Evolutionary conservation across 2,888 invertebrate species (phyloP).

Genomic region (Sarcophaga carnaria): DNA sequence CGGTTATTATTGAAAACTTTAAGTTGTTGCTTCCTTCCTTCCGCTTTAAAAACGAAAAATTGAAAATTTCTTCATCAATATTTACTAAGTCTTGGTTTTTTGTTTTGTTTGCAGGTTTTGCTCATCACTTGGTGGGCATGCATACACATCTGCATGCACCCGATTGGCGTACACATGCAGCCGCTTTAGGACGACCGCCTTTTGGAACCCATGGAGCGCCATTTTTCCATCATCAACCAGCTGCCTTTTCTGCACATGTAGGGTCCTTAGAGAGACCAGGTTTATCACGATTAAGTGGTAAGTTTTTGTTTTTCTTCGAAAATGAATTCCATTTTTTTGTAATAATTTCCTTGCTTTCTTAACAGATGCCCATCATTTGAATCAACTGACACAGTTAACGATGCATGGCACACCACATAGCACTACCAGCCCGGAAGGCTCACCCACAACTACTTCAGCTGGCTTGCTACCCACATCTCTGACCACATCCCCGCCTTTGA

Average conservation of each 20-base stretch:
- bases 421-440: slow-evolving; percentile 87
- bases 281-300: slow-evolving; percentile 78
- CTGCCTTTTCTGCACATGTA: slow-evolving; percentile 83
- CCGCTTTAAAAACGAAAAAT: not conserved
- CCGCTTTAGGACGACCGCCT: slow-evolving; percentile 76
- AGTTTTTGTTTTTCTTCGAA: slow-evolving; percentile 37
- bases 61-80: not conserved
- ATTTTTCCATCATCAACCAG: slow-evolving; percentile 83
- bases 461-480: slow-evolving; percentile 73
- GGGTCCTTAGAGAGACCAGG: slow-evolving; percentile 73
- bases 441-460: slow-evolving; percentile 81
- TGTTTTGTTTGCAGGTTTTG: slow-evolving; percentile 84
- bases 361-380: slow-evolving; percentile 72
- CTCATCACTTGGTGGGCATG: slow-evolving; percentile 88
- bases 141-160: slow-evolving; percentile 86
- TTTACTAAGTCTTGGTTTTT: not conserved
- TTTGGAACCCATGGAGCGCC: slow-evolving; percentile 79
- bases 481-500: slow-evolving; percentile 81
- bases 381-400: slow-evolving; percentile 77
- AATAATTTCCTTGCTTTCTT: not conserved
- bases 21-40: too few species aligned
- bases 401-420: slow-evolving; percentile 84
- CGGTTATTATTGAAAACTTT: too few species aligned
- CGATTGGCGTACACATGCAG: slow-evolving; percentile 83
- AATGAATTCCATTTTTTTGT: not conserved